Evolutionary conservation across 2,113 vertebrate genomes (phyloP), one percentile per base, ranked within the genome.

Genomic region (Calonectris borealis): DNA sequence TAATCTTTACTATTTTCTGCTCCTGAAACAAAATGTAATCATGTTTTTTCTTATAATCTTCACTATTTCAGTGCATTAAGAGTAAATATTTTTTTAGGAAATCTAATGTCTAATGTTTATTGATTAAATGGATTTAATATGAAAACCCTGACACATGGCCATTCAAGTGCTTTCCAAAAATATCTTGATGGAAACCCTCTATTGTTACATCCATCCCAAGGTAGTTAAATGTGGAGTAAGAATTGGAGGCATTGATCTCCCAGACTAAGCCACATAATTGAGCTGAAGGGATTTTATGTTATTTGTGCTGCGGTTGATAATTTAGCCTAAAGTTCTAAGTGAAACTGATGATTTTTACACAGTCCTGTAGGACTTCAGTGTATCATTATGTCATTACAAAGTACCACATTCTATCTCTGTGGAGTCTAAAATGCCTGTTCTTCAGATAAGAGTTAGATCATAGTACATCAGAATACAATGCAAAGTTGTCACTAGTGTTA

Each of bases 161-260:
- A 18, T 19, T 86, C 72, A 84, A 84, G 76, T 48, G 11, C 36
- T 93, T 96, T 95, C 42, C 51, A 94, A 84, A 95, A 88, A 90
- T 86, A 40, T 88, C 93, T 69, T 91, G 64, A 79, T 61, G 58
- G 84, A 96, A 92, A 71, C 48, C 16, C 8, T 32, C 58, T 70
- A 18, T 75, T 86, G 10, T 79, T 81, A 42, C 15, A 86, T 69
- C 65, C 57, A 49, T 93, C 76, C 87, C 36, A 89, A 82, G 57
- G 14, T 36, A 62, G 52, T 77, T 54, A 76, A 62, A 86, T 69
- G 25, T 52, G 31, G 40, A 76, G 66, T 80, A 75, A 64, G 32
- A 75, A 48, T 24, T 64, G 27, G 40, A 90, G 54, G 27, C 62
- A 31, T 80, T 92, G 48, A 73, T 94, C 57, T 81, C 75, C 49